Evolutionary conservation across 2,888 invertebrate genomes (phyloP), one percentile per base, ranked within the genome.

Genomic region (Drosophila nr. perissopoda): DNA sequence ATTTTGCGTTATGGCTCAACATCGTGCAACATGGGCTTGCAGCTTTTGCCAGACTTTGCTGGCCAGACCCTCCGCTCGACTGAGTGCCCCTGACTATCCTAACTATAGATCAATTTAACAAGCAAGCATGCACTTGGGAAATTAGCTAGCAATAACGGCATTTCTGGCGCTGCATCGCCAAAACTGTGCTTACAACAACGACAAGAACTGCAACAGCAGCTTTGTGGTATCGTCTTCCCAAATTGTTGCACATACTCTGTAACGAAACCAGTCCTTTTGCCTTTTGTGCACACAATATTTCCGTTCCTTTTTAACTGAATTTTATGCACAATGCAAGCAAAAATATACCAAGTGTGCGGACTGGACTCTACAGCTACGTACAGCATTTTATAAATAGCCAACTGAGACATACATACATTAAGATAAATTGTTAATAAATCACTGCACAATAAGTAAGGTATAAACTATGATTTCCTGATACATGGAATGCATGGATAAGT

Each of bases 51-150:
- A 25, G 46, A 46, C 46, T 25, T 7, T 46, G 46, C 52, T 25
- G 40, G 25, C 53, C 36, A 31, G 7, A 16, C 33, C 25, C 11
- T 21, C 13, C 33, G 21, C 51, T 21, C 60, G 13, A 56, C 31
- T 21, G 40, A 36, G 34, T 38, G 31, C 7, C 49, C 33, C 40
- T n/a, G 25, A n/a, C 63, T 64, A 21, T 25, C 56, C 63, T 66
- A 68, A 29, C 89, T 61, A 85, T 89, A 73, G 88, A 89, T 86
- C 86, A 85, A 84, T 89, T 84, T 88, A 88, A 90, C 87, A 83
- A 88, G 87, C 79, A 80, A 90, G 83, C 86, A 86, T 83, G 87
- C 90, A 90, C 90, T 75, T 74, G 87, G 87, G 87, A 87, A 87
- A 87, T 87, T 87, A 90, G 90, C 76, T 62, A 62, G 83, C 77